Evolutionary conservation across 2,888 invertebrate species (phyloP).

Genomic region (Coecobrya sp.): DNA sequence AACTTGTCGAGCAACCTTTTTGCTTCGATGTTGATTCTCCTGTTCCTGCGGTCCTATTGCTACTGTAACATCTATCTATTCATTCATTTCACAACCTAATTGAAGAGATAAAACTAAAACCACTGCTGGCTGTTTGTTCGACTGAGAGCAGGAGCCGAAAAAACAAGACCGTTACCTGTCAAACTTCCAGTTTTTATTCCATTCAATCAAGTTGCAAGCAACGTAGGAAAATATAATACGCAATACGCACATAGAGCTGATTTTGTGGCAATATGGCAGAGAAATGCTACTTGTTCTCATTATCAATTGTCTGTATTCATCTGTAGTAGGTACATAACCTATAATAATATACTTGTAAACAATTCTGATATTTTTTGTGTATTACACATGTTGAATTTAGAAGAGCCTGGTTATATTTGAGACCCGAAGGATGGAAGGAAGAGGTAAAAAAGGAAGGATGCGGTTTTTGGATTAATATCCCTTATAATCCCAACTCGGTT

Average conservation of each 20-base stretch:
- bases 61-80: background rate
- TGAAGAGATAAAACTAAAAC: conserved; percentile 59
- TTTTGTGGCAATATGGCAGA: conserved; percentile 67
- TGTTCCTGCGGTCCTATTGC: background rate
- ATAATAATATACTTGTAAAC: too few species aligned
- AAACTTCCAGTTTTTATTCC: conserved; percentile 32
- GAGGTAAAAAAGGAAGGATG: conserved; percentile 45
- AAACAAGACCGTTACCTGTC: conserved; percentile 71
- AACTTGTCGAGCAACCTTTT: conserved; percentile 59
- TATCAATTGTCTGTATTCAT: background rate
- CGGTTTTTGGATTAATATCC: conserved; percentile 17
- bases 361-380: background rate
- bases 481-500: background rate
- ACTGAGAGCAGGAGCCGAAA: conserved; percentile 1
- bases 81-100: conserved; percentile 27
- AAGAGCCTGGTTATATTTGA: background rate
- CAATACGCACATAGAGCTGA: conserved; percentile 19
- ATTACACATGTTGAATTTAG: background rate
- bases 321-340: background rate
- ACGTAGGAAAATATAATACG: background rate
- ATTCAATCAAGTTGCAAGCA: conserved; percentile 47
- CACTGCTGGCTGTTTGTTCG: conserved; percentile 5
- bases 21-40: background rate
- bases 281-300: conserved; percentile 61
- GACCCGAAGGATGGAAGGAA: conserved; percentile 34